Conservation (phyloP, 2,113 vertebrate genomes). For the Gallinago undulata region DNA sequence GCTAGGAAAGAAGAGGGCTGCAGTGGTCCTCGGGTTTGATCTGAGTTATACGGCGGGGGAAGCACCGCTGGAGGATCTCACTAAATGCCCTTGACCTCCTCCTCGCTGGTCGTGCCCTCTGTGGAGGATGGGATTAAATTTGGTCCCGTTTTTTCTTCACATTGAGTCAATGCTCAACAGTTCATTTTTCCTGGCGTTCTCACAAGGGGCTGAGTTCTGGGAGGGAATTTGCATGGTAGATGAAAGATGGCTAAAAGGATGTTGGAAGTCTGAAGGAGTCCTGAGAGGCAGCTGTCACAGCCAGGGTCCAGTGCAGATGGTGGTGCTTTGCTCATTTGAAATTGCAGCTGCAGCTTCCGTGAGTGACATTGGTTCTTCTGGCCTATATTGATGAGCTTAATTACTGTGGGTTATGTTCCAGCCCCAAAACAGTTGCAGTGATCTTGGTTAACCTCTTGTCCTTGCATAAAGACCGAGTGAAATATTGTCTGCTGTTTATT, state of each 20-base stretch:
- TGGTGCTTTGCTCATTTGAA: background rate
- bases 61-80: background rate
- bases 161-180: fast-evolving
- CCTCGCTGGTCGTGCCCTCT: fast-evolving
- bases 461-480: background rate
- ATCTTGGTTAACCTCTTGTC: background rate
- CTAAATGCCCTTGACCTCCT: background rate
- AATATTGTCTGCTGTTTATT: background rate
- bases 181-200: background rate
- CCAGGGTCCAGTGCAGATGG: background rate
- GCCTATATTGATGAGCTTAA: background rate
- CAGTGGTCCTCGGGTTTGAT: background rate
- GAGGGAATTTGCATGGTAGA: background rate
- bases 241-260: background rate
- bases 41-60: too few species aligned
- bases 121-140: background rate
- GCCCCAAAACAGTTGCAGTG: background rate
- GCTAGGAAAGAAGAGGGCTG: background rate
- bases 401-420: background rate
- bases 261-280: background rate
- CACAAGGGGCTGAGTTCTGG: background rate
- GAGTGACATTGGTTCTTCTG: background rate
- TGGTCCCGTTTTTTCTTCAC: fast-evolving
- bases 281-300: background rate
- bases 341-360: background rate